Conservation (phyloP, 2,113 vertebrate genomes). For the Formicarius rufipectus region DNA sequence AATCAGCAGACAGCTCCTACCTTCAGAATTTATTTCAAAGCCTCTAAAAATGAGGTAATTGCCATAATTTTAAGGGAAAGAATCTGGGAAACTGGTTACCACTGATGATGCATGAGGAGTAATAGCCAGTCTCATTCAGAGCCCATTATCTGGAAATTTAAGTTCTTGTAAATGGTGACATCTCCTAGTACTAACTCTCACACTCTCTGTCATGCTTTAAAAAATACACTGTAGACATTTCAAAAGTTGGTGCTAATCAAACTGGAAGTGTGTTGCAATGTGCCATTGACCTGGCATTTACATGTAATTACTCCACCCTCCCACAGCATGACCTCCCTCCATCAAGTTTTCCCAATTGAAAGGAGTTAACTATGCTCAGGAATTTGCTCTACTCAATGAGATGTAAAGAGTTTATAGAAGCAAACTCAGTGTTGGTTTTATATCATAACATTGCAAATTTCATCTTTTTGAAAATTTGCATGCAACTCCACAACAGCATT, state of each 20-base stretch:
- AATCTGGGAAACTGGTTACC: background rate
- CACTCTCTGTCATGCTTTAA: background rate
- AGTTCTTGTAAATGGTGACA: background rate
- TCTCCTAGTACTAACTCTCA: background rate
- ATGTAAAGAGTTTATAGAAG: background rate
- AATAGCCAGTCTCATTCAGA: background rate
- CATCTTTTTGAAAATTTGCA: conserved; percentile 22
- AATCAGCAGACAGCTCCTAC: conserved; percentile 1
- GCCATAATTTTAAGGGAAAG: background rate
- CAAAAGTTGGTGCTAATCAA: background rate
- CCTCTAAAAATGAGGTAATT: conserved; percentile 22
- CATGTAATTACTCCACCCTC: background rate
- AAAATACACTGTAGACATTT: background rate
- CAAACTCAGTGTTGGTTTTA: conserved; percentile 14
- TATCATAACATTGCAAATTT: background rate
- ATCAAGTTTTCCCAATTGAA: background rate
- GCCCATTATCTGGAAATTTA: background rate
- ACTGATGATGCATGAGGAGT: background rate
- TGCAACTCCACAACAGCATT: background rate
- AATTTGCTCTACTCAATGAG: conserved; percentile 13
- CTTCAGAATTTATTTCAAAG: conserved; percentile 6
- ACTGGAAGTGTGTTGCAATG: background rate
- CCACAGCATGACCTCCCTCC: background rate
- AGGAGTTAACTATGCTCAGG: background rate
- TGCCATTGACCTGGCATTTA: background rate